These are phyloP conservation scores for Pandemis heparana DNA, from an alignment of 2,888 invertebrate genomes.

Conservation along the genomic window DNA sequence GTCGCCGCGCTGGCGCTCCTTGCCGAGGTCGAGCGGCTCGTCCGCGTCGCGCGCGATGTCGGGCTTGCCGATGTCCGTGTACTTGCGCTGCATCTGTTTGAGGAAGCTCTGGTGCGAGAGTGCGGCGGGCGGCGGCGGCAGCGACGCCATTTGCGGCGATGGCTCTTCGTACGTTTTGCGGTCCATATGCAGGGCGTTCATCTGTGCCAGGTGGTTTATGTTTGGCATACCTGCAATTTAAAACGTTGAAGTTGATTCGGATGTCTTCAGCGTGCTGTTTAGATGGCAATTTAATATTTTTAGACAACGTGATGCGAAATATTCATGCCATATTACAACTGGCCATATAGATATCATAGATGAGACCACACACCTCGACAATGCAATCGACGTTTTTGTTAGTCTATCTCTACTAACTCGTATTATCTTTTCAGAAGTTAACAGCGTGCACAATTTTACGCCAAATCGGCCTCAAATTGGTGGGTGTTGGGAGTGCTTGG, in stretches of 20 bases:
- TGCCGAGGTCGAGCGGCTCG: slow-evolving; percentile 84
- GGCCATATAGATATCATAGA: no score
- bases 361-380: no score
- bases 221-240: slow-evolving; percentile 87
- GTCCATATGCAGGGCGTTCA: slow-evolving; percentile 87
- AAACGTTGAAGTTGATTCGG: neutral
- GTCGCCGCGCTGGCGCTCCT: slow-evolving; percentile 76
- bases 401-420: no score
- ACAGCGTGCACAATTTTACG: neutral
- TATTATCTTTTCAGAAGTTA: no score
- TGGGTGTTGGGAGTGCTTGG: neutral
- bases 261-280: neutral
- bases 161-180: slow-evolving; percentile 84
- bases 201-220: slow-evolving; percentile 91
- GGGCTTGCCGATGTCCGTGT: slow-evolving; percentile 85
- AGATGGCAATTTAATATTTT: neutral
- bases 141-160: slow-evolving; percentile 82
- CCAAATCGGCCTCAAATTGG: neutral
- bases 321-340: no score
- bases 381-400: no score
- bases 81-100: slow-evolving; percentile 87
- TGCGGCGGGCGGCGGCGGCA: slow-evolving; percentile 84
- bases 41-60: slow-evolving; percentile 84
- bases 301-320: no score
- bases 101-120: slow-evolving; percentile 86